Evolutionary conservation across 2,888 invertebrate species (phyloP), one percentile per base, ranked within the genome.

Genomic region (Aleiodes leptofemur): DNA sequence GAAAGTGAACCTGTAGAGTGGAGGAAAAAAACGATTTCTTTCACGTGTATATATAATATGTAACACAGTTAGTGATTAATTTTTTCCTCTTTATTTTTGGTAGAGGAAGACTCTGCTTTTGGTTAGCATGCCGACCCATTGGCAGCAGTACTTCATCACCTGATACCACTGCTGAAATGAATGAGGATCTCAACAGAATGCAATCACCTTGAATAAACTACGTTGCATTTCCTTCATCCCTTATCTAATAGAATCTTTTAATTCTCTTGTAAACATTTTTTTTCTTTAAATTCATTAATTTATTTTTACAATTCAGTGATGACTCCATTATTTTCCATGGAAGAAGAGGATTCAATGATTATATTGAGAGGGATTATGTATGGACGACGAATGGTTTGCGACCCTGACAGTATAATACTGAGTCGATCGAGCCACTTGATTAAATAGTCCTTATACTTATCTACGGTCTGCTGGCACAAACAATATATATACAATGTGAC

Each of bases 161-260:
- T n/a, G 57, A 57, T 70, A 57, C 56, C 56, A 29, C 57, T 23
- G 29, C 57, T 38, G 16, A 70, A 57, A 70, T 70, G 57, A 70
- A 50, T 70, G 56, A 70, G 29, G 43, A 57, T 43, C 48, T 16
- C 51, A 14, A 68, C 13, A 68, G 50, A 66, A 50, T 23, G 13
- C 9, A 66, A 66, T 48, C 66, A 66, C 50, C 23, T 64, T 34
- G n/a, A 64, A 64, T 64, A 43, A 43, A 38, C 16, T 4, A 13
- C 4, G 3, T 11, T 23, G 23, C 23, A 4, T 34, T 14, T n/a
- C 5, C 11, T 64, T 34, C 16, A 43, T 43, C n/a, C 16, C 38
- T 64, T 64, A 43, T 66, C 48, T 48, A 23, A 48, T 29, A 29
- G 48, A 31, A n/a, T 48, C 34, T 34, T 34, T 34, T 4, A 6